Evolutionary conservation across 2,113 vertebrate genomes (phyloP), one percentile per base, ranked within the genome.

Genomic region (Paramormyrops kingsleyae): DNA sequence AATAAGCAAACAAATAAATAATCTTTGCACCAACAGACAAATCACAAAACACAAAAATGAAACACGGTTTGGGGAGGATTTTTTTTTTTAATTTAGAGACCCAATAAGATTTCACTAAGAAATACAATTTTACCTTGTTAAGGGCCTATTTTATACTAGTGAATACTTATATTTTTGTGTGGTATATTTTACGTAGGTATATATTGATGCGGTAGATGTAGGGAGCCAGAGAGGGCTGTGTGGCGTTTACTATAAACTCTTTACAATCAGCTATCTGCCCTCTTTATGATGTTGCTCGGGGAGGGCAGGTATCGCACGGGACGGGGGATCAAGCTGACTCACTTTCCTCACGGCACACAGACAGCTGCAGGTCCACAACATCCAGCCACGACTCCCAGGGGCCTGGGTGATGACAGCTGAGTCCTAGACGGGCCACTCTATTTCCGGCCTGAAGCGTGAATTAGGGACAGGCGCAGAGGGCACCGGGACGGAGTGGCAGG

Each of bases 381-480:
- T 87, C 24, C 24, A 35, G 47, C 49, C n/a, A 12, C 13, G 21
- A 27, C 44, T 87, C 85, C 50, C 85, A 47, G 2, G 19, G 31
- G 13, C 85, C 47, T 8, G 24, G n/a, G 50, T 47, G 85, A 53
- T 87, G 85, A 87, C 85, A 87, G 85, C 85, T 87, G 85, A 7
- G 50, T 50, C 46, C 85, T 50, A 87, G 50, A 53, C 50, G 85
- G 6, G 27, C 85, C 47, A 13, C 50, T 87, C 85, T 87, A 87
- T 87, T 87, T 87, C 85, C 27, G 31, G 44, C 85, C 27, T 7
- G 31, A 87, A 52, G 85, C 49, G 27, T 87, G 49, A 87, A 87
- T 52, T 52, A 53, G 44, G 46, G 47, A 35, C 85, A 50, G 12
- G 9, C 12, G 5, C 27, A 15, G n/a, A 17, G 13, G n/a, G 3